These are phyloP conservation scores for Rallus limicola DNA, from an alignment of 2,113 vertebrate genomes.

Conservation along the genomic window DNA sequence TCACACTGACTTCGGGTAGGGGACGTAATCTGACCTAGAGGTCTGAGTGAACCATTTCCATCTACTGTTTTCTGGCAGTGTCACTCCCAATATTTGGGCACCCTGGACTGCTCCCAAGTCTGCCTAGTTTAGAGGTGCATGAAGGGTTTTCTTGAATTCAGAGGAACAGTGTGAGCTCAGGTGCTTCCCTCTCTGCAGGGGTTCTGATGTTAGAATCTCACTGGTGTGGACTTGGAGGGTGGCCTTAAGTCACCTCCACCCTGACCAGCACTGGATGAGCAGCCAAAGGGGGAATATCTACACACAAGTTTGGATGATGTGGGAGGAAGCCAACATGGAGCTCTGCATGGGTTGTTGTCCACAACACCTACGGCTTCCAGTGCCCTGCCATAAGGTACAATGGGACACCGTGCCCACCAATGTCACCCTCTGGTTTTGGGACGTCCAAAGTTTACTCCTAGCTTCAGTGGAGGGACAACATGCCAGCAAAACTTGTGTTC, in stretches of 20 bases:
- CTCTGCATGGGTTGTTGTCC: background rate
- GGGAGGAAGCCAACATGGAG: background rate
- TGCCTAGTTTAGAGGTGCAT: background rate
- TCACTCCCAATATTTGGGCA: background rate
- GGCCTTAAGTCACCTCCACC: background rate
- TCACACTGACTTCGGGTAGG: background rate
- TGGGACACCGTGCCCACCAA: background rate
- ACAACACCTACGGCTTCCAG: background rate
- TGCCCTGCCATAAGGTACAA: fast-evolving
- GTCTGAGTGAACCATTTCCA: background rate
- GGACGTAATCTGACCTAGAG: background rate
- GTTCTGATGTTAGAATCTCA: background rate
- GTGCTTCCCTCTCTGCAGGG: background rate
- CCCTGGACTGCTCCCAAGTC: background rate
- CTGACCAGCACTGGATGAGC: background rate
- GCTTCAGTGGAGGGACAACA: background rate
- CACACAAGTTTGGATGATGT: fast-evolving
- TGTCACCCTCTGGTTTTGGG: background rate
- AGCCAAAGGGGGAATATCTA: background rate
- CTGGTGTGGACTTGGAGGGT: background rate
- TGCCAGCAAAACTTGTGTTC: background rate
- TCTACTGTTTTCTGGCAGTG: background rate
- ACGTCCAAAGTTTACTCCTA: background rate
- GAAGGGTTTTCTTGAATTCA: background rate
- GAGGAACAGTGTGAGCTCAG: too few relatives aligned